Base-by-base conservation (phyloP, 1,140 invertebrate species). In the Drosophila ohnishii region DNA sequence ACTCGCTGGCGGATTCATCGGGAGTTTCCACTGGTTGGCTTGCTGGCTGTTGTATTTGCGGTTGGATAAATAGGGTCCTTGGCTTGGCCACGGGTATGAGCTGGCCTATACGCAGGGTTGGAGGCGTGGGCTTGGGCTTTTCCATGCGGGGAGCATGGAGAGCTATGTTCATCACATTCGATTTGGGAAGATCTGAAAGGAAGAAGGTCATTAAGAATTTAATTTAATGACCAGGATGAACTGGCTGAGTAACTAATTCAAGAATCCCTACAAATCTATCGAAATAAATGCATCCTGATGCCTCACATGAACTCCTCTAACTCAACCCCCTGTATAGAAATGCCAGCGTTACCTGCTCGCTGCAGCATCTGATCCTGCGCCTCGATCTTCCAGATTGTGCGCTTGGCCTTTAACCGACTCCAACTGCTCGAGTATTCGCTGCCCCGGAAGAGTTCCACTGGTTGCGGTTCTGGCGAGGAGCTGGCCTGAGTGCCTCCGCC, bases 331-430 rank as follows among this genome's bases (percentile, higher is more conserved):
- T 57, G 42, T 39, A 9, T n/a, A 10, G 13, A 37, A 13, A 11
- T 9, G 4, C 28, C 25, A 45, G 19, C 70, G 47, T 90, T 90
- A 91, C 90, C 90, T 91, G 82, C 51, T 35, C 82, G 74, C 57
- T 78, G 74, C 22, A 87, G 67, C 39, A 78, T 75, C 51, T 83
- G 80, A 56, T 80, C 81, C 45, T 90, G 84, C 0, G 85, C 66
- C 57, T 91, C 87, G 6, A 89, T 90, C 37, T 90, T 88, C 90
- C 87, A 91, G 55, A 91, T 79, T 7, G 84, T 91, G 4, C 90
- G 81, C 60, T 90, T 90, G 40, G 90, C 91, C 64, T 92, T 92
- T 32, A 92, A n/a, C 7, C 91, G 90, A 61, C 90, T 92, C 91
- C 91, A 92, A 56, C 91, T 92, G 70, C 78, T 91, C 0, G 91